These are phyloP conservation scores for Drosophila eohydei DNA, from an alignment of 2,888 invertebrate genomes.

Conservation along the genomic window DNA sequence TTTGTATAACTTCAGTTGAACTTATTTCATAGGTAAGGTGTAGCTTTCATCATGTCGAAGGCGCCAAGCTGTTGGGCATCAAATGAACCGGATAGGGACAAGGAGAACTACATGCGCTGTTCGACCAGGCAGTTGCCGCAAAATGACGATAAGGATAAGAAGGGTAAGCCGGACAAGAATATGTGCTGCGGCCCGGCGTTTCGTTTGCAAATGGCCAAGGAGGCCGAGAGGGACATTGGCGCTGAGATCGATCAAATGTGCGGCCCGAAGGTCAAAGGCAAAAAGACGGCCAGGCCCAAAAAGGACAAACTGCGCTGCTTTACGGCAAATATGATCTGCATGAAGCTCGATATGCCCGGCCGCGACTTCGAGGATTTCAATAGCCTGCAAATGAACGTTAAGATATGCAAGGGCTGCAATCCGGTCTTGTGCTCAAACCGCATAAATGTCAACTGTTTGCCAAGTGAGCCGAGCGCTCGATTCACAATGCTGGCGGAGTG, in stretches of 20 bases:
- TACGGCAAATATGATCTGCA: conserved; percentile 53
- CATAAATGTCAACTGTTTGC: conserved; percentile 61
- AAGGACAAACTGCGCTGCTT: conserved; percentile 34
- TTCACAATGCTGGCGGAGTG: conserved; percentile 55
- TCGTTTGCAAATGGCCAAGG: conserved; percentile 22
- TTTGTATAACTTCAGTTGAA: neutral
- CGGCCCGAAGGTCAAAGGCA: conserved; percentile 15
- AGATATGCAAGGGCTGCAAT: conserved; percentile 53
- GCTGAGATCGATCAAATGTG: conserved; percentile 31
- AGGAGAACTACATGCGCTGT: conserved; percentile 52
- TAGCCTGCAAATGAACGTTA: conserved; percentile 30
- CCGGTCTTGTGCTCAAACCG: conserved; percentile 39
- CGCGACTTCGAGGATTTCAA: conserved; percentile 50
- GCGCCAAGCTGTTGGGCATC: conserved; percentile 43
- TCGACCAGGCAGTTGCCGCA: conserved; percentile 30
- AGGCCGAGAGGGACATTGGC: conserved; percentile 16
- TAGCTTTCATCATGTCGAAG: conserved; percentile 28
- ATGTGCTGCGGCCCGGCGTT: conserved; percentile 58
- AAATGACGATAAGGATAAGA: conserved; percentile 1
- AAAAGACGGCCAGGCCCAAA: conserved; percentile 44
- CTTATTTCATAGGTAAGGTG: neutral
- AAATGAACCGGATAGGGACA: conserved; percentile 35
- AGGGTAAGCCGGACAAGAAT: conserved; percentile 26
- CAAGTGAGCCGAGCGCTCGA: conserved; percentile 30
- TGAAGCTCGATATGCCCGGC: conserved; percentile 61